A percentile compares a stretch with the other conserved stretches of the same genome.
phyloP scores from a whole-genome alignment of 2,113 vertebrate genomes.

The Nicator chloris region DNA sequence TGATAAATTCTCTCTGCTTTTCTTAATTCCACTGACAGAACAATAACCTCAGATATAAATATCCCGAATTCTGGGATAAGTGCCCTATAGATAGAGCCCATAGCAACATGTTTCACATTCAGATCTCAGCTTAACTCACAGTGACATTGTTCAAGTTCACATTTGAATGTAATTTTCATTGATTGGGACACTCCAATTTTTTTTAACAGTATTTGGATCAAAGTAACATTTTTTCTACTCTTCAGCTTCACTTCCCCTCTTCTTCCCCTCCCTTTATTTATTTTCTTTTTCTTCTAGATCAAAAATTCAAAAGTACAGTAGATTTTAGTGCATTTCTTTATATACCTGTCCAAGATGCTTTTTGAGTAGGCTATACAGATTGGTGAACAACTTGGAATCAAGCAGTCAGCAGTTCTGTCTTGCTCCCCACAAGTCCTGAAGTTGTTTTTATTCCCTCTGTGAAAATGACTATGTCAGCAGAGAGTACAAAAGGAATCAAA shows the following conservation, averaged over 20 bases:
- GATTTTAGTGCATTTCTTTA: neutral
- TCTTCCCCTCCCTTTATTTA: fast-evolving
- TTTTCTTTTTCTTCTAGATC: neutral
- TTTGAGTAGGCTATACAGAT: neutral
- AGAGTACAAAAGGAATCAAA: conserved; percentile 49
- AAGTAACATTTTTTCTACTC: neutral
- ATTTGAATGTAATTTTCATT: neutral
- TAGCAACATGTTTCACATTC: neutral
- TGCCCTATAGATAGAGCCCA: neutral
- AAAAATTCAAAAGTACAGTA: neutral
- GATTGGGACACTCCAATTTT: neutral
- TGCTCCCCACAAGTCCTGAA: conserved; percentile 19
- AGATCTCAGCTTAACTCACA: neutral
- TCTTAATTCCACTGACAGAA: neutral
- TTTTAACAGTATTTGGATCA: neutral
- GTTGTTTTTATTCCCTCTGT: conserved; percentile 44
- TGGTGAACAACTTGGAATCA: neutral
- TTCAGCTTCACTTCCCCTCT: neutral
- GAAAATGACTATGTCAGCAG: conserved; percentile 37
- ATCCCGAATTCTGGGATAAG: neutral
- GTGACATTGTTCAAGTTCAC: neutral
- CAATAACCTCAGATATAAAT: neutral
- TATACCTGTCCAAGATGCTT: neutral
- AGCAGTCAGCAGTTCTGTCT: conserved; percentile 28
- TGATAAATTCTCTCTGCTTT: neutral